Conservation (phyloP, 2,888 invertebrate genomes). For the Drosophila algonquin region DNA sequence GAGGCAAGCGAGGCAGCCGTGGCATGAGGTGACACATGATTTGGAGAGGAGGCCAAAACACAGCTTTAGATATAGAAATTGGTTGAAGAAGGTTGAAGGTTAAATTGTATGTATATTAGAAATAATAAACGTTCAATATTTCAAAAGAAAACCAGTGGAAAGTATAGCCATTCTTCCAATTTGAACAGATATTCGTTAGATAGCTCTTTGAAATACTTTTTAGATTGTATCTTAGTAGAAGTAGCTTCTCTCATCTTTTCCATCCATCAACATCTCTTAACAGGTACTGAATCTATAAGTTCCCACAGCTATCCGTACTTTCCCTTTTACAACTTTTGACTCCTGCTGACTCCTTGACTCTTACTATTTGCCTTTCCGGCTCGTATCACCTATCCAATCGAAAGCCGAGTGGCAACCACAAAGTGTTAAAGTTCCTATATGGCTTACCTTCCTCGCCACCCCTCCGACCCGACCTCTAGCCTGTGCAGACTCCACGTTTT, state of each 20-base stretch:
- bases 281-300: background rate
- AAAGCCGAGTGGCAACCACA: constrained; percentile 67
- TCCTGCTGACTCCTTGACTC: constrained; percentile 15
- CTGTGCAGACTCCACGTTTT: constrained; percentile 16
- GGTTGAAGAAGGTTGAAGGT: background rate
- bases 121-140: background rate
- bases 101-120: background rate
- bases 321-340: background rate
- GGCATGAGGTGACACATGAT: too few relatives aligned
- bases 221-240: too few relatives aligned
- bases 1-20: too few relatives aligned
- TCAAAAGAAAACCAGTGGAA: background rate
- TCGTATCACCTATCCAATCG: constrained; percentile 43
- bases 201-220: too few relatives aligned
- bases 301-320: background rate
- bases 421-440: constrained; percentile 72
- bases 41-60: too few relatives aligned
- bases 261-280: background rate
- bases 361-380: constrained; percentile 36
- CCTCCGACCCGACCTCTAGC: background rate
- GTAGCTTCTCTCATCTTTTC: background rate
- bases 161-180: too few relatives aligned
- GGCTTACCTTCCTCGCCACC: constrained; percentile 38
- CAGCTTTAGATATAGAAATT: background rate
- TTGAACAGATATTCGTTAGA: too few relatives aligned